These are phyloP conservation scores for Microcebus lehilahytsara DNA, from an alignment of 2,113 vertebrate species.

Conservation along the genomic window DNA sequence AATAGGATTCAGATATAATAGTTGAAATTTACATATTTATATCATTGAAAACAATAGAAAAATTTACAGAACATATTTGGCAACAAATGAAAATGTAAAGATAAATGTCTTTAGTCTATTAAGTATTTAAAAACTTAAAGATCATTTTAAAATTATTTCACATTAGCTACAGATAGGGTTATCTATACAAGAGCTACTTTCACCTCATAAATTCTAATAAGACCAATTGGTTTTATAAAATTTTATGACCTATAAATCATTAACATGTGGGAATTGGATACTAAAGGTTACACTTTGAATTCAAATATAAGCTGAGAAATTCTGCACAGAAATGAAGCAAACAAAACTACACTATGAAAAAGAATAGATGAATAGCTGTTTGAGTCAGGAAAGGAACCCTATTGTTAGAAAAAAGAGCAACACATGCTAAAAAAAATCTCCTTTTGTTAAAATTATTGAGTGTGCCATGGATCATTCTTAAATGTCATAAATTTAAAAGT, in stretches of 20 bases:
- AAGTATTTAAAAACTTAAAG: background rate
- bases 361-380: conserved; percentile 15
- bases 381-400: background rate
- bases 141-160: conserved; percentile 21
- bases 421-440: background rate
- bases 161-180: background rate
- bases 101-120: background rate
- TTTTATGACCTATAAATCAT: background rate
- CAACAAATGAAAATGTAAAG: background rate
- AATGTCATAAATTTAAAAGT: conserved; percentile 25
- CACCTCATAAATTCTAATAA: background rate
- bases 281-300: conserved; percentile 10
- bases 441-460: conserved; percentile 27
- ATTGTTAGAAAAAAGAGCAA: conserved; percentile 21
- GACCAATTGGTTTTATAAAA: background rate
- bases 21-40: background rate
- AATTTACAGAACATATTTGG: background rate
- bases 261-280: background rate
- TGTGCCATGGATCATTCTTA: background rate
- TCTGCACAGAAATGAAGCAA: conserved; percentile 18
- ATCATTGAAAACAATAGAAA: background rate
- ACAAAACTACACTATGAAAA: background rate
- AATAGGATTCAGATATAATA: background rate
- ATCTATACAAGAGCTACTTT: background rate
- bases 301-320: conserved; percentile 24